Base-by-base conservation (phyloP, 2,113 vertebrate species). In the Alligator sinensis region DNA sequence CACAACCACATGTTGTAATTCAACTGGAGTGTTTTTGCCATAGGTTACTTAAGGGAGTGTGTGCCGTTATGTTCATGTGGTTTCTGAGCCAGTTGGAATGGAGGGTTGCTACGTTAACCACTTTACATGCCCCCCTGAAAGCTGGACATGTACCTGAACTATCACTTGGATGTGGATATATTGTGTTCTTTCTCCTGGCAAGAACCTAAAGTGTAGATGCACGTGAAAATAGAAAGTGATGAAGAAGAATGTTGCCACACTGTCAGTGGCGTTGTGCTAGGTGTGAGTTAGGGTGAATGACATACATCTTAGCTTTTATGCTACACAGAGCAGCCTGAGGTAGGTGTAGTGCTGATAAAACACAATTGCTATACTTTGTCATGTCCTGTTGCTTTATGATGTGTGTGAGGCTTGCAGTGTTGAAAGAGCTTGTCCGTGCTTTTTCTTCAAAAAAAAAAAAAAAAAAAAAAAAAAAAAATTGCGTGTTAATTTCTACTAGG, bases 401-500 rank as follows among this genome's bases (percentile, higher is more conserved):
- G 24, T 24, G 22, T 34, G 2, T 64, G 38, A n/a, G 82, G 3
- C 5, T 34, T 75, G 22, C 63, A 75, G n/a, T 77, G 10, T 74
- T 75, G 66, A 78, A 91, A 88, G 60, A 77, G 21, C 38, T 70
- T 47, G 3, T 3, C 47, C 27, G 1, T 0, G 1, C 12, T n/a
- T 76, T 80, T 76, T 14, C 2, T 0, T 0, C 17, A 5, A 1
- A n/a, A n/a, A n/a, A n/a, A n/a, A n/a, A n/a, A n/a, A n/a, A n/a
- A 0, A 0, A 11, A 57, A 83, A 13, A 47, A 5, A 1, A 0
- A 47, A 0, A 11, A 58, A 86, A 11, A 34, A 13, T 14, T 38
- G 0, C 47, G 25, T 57, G 57, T 25, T 9, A 62, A 60, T 18
- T 34, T 22, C 13, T 61, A 14, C 12, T 21, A 79, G 4, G 72